Conservation (phyloP, 92 coral and sea anemone genomes). For the Micromussa lordhowensis region DNA sequence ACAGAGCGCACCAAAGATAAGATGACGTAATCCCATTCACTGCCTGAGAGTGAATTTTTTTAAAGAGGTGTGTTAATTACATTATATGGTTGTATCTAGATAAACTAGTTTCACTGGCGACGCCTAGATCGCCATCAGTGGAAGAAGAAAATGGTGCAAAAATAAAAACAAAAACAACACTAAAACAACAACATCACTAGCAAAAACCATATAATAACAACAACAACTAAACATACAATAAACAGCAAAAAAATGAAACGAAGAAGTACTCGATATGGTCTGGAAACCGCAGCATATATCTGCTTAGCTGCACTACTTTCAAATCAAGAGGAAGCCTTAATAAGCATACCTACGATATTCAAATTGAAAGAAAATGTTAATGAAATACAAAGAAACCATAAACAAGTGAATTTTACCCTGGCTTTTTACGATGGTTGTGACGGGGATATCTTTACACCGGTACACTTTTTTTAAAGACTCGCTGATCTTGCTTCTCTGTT, state of each 20-base stretch:
- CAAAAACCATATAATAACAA: no score
- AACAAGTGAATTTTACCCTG: constrained; percentile 46
- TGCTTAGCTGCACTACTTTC: no score
- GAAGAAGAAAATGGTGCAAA: not conserved
- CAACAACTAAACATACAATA: no score
- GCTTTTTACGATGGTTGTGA: constrained; percentile 64
- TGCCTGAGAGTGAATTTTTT: constrained; percentile 58
- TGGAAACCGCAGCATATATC: no score
- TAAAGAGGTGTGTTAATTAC: not conserved
- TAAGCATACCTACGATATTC: no score
- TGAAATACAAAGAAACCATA: not conserved
- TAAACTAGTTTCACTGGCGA: not conserved
- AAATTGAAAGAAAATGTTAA: not conserved
- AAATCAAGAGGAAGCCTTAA: no score
- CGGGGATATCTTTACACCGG: constrained; percentile 20
- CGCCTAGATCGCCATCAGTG: not conserved
- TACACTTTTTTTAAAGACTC: not conserved
- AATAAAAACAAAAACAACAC: not conserved
- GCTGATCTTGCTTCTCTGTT: constrained; percentile 54
- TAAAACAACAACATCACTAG: not conserved
- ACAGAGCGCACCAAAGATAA: constrained; percentile 93
- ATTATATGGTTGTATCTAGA: not conserved
- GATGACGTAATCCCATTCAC: constrained; percentile 96
- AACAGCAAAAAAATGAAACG: no score
- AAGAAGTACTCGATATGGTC: no score